Percentiles rank a stretch among this genome's conserved stretches.
These are phyloP conservation scores for Ruditapes philippinarum DNA, from an alignment of 1,140 invertebrate genomes.

Conservation along the genomic window DNA sequence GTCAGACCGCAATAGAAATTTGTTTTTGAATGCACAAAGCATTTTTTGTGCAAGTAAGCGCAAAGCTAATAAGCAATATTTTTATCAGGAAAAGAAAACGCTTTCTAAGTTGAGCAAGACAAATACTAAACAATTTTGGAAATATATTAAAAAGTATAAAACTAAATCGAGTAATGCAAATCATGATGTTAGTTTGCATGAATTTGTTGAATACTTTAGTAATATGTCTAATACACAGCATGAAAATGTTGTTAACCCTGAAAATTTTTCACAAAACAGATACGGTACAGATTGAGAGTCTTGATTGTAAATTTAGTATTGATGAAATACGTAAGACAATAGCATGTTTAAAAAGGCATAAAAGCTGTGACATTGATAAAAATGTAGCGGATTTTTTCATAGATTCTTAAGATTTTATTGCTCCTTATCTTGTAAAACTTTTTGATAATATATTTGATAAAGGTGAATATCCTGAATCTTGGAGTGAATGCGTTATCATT, in stretches of 20 bases:
- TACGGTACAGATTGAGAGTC: background rate
- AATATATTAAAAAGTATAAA: background rate
- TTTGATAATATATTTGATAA: constrained; percentile 15
- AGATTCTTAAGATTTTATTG: constrained; percentile 13
- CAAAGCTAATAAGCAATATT: background rate
- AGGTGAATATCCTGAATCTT: constrained; percentile 1
- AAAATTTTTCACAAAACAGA: background rate
- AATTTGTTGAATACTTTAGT: constrained; percentile 15
- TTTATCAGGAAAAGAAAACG: background rate
- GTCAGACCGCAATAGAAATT: background rate
- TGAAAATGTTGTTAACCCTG: background rate
- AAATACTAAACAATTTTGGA: constrained; percentile 9
- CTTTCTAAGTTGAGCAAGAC: background rate
- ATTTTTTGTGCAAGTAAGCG: background rate
- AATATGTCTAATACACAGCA: background rate
- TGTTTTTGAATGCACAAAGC: background rate
- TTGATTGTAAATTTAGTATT: background rate
- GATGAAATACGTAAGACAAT: constrained; percentile 11
- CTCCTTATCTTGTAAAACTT: constrained; percentile 2
- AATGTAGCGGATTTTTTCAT: constrained; percentile 46
- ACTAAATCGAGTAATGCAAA: background rate
- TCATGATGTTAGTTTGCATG: too few species aligned
- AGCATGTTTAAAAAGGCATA: background rate
- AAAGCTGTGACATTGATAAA: background rate
- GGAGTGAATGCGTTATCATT: constrained; percentile 9